These are phyloP conservation scores for Aldrovandia affinis DNA, from an alignment of 2,797 vertebrate genomes.

Conservation along the genomic window DNA sequence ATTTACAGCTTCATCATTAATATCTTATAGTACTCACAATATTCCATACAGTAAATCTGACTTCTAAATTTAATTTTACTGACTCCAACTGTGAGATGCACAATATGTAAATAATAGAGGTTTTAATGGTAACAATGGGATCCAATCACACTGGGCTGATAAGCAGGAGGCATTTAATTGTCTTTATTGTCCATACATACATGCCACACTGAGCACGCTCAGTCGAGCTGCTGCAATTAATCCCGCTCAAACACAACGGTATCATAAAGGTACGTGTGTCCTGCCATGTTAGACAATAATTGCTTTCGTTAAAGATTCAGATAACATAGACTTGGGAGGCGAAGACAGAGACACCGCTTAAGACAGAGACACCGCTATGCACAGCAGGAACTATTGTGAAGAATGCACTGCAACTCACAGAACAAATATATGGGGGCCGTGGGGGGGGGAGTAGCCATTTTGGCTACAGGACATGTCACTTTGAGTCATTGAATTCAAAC, in stretches of 20 bases:
- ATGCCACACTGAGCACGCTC: neutral
- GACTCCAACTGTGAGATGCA: neutral
- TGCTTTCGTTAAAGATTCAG: neutral
- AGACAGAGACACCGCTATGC: neutral
- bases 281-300: neutral
- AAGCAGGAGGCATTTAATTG: neutral
- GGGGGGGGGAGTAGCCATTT: neutral
- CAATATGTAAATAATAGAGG: neutral
- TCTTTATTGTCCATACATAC: neutral
- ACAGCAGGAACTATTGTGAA: neutral
- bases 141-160: neutral
- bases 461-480: too few relatives aligned
- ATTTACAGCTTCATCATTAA: neutral
- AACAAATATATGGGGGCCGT: neutral
- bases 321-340: neutral
- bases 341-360: neutral
- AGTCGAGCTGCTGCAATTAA: neutral
- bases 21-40: neutral
- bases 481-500: too few relatives aligned
- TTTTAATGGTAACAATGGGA: slow-evolving; percentile 15
- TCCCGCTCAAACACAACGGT: neutral
- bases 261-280: neutral
- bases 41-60: neutral
- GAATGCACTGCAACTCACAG: neutral
- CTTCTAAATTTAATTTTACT: neutral